These are phyloP conservation scores for Dynastes maya DNA, from an alignment of 2,888 invertebrate genomes.

Conservation along the genomic window DNA sequence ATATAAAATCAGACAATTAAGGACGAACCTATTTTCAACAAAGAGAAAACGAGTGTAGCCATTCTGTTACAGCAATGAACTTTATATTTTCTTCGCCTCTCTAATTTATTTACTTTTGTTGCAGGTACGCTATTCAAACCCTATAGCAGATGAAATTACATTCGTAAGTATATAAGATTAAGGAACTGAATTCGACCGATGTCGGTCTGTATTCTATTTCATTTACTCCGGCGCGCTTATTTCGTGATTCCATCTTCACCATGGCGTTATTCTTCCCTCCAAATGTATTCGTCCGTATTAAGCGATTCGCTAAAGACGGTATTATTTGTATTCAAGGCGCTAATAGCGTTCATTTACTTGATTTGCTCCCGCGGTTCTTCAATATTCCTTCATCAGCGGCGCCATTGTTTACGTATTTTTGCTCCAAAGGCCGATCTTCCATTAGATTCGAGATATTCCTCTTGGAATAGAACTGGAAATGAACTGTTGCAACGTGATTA, in stretches of 20 bases:
- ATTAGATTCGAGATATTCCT: not conserved
- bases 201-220: conserved; percentile 21
- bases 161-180: conserved; percentile 39
- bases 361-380: conserved; percentile 29
- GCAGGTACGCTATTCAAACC: conserved; percentile 15
- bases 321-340: conserved; percentile 35
- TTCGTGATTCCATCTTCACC: conserved; percentile 19
- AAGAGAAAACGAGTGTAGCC: too few species aligned
- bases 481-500: not conserved
- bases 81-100: not conserved
- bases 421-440: not conserved
- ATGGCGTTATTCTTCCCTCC: conserved; percentile 20
- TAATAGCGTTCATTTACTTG: conserved; percentile 35
- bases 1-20: too few species aligned
- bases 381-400: conserved; percentile 31
- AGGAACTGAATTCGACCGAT: conserved; percentile 9
- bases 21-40: too few species aligned
- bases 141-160: conserved; percentile 15
- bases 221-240: conserved; percentile 29
- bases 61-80: not conserved
- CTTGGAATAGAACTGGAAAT: not conserved
- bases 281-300: conserved; percentile 34
- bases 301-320: conserved; percentile 33
- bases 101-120: conserved; percentile 26
- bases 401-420: conserved; percentile 26